These are phyloP conservation scores for Notoglanidium macrostoma DNA, from an alignment of 2,797 vertebrate species.

Conservation along the genomic window DNA sequence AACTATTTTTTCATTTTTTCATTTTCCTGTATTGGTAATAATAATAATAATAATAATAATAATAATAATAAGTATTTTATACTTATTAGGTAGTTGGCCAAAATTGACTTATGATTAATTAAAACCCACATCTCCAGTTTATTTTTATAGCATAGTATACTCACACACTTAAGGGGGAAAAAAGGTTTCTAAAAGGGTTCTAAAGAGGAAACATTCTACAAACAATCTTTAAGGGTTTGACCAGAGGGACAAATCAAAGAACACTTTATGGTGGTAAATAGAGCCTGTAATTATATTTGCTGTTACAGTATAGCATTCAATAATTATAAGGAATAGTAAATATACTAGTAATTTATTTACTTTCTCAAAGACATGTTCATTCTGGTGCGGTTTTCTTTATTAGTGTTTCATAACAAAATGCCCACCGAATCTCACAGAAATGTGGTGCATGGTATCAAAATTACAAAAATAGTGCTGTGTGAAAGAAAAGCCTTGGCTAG, in stretches of 20 bases:
- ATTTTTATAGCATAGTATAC: neutral
- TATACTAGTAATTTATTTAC: neutral
- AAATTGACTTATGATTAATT: neutral
- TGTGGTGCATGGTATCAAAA: neutral
- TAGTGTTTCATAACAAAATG: neutral
- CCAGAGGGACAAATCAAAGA: neutral
- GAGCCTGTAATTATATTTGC: neutral
- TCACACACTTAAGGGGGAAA: neutral
- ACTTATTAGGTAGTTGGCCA: neutral
- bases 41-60: conserved; percentile 3
- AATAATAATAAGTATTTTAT: neutral
- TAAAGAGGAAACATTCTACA: neutral
- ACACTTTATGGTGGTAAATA: neutral
- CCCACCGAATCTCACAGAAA: neutral
- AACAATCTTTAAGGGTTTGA: neutral
- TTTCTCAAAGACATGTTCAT: neutral
- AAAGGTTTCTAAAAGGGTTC: neutral
- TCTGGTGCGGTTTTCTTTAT: neutral
- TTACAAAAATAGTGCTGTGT: no score
- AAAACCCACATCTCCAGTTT: neutral
- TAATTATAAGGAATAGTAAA: neutral
- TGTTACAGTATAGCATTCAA: neutral
- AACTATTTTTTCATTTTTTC: neutral
- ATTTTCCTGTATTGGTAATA: neutral
- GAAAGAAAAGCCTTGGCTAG: neutral